Percentiles rank a stretch among this genome's conserved stretches.
phyloP scores from a whole-genome alignment of 1,140 invertebrate species.

The Mylabris phalerata region DNA sequence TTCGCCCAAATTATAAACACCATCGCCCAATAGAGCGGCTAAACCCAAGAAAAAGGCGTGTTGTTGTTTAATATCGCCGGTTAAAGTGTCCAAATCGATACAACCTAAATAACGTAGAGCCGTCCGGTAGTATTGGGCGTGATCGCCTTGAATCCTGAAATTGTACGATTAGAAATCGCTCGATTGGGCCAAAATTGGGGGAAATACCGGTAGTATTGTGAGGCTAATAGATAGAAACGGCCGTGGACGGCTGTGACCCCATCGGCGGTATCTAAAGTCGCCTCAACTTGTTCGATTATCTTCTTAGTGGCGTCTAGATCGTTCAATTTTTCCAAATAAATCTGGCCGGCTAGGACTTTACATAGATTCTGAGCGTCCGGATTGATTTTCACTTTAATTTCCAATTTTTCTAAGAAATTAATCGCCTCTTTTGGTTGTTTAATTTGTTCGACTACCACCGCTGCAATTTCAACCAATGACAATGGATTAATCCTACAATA shows the following conservation, averaged over 20 bases:
- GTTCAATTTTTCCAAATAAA: slow-evolving; percentile 73
- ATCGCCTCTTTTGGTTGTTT: slow-evolving; percentile 74
- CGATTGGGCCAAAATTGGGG: not conserved
- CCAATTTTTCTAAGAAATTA: slow-evolving; percentile 77
- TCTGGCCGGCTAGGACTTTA: slow-evolving; percentile 78
- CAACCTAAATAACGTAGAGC: slow-evolving; percentile 94
- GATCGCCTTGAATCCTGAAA: slow-evolving; percentile 70
- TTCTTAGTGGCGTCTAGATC: slow-evolving; percentile 78
- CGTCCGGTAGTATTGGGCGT: slow-evolving; percentile 90
- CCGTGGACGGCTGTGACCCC: slow-evolving; percentile 92
- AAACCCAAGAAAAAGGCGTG: slow-evolving; percentile 88
- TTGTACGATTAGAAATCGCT: not conserved
- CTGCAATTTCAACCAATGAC: slow-evolving; percentile 82
- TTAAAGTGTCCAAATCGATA: slow-evolving; percentile 65
- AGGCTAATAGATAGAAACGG: slow-evolving; percentile 89
- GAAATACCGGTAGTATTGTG: slow-evolving; percentile 71
- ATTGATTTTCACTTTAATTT: slow-evolving; percentile 81
- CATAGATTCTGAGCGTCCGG: slow-evolving; percentile 80
- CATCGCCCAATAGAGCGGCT: slow-evolving; percentile 89
- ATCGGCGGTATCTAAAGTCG: slow-evolving; percentile 79
- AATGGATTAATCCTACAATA: slow-evolving; percentile 84
- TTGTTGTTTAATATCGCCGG: slow-evolving; percentile 62
- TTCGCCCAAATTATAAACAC: slow-evolving; percentile 97
- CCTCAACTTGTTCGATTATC: slow-evolving; percentile 85
- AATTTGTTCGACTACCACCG: slow-evolving; percentile 73